phyloP scores from a whole-genome alignment of 1,140 invertebrate species.

The Dreissena rostriformis region DNA sequence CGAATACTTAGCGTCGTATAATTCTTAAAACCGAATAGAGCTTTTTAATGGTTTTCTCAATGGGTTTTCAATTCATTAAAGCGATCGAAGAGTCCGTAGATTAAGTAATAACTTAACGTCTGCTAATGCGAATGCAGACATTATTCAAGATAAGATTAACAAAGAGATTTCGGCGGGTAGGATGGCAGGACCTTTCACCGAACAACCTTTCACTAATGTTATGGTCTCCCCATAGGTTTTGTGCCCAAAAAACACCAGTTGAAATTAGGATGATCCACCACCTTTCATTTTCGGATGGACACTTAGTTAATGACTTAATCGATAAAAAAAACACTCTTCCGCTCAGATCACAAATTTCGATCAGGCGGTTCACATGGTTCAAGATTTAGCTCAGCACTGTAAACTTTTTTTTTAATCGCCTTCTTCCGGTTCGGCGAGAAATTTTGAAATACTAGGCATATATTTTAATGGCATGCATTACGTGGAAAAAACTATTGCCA shows the following conservation, averaged over 20 bases:
- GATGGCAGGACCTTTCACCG: slow-evolving; percentile 32
- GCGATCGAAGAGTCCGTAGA: slow-evolving; percentile 2
- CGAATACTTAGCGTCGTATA: too few relatives aligned
- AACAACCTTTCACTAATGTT: slow-evolving; percentile 29
- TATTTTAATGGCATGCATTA: slow-evolving; percentile 36
- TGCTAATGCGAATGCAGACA: neutral
- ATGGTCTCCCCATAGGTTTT: slow-evolving; percentile 31
- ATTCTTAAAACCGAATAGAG: too few relatives aligned
- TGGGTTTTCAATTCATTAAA: slow-evolving; percentile 45
- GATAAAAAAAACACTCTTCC: slow-evolving; percentile 16
- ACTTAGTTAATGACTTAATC: slow-evolving; percentile 55
- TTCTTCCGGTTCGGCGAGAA: slow-evolving; percentile 27
- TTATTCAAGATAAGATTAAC: slow-evolving; percentile 10
- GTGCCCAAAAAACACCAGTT: slow-evolving; percentile 36
- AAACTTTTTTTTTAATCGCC: slow-evolving; percentile 4
- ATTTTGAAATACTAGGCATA: slow-evolving; percentile 43
- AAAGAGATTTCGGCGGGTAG: slow-evolving; percentile 18
- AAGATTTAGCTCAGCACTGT: neutral
- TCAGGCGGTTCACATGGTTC: slow-evolving; percentile 32
- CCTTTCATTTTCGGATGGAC: slow-evolving; percentile 48
- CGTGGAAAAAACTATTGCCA: slow-evolving; percentile 8
- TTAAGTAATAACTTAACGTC: slow-evolving; percentile 33
- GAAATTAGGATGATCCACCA: slow-evolving; percentile 51
- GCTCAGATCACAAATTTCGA: slow-evolving; percentile 47
- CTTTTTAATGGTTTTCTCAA: slow-evolving; percentile 20